Evolutionary conservation across 1,140 invertebrate species (phyloP).

Genomic region (Drosophila kepulauana): DNA sequence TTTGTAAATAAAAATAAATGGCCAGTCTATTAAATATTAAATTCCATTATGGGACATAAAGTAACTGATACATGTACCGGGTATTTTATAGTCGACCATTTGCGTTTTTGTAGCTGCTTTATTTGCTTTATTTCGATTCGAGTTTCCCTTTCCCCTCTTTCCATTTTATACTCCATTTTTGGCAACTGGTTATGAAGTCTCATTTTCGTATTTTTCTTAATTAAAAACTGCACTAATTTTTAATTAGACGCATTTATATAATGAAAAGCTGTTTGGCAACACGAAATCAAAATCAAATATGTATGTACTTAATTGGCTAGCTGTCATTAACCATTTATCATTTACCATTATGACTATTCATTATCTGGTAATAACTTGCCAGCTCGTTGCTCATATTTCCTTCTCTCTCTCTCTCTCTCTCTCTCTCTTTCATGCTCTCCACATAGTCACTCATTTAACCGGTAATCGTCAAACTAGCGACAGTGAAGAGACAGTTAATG

Average conservation of each 20-base stretch:
- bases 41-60: not conserved
- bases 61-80: not conserved
- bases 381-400: not conserved
- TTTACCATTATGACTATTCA: constrained; percentile 41
- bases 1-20: no score
- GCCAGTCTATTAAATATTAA: not conserved
- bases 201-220: constrained; percentile 79
- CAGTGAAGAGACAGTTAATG: not conserved
- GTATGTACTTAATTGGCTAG: constrained; percentile 24
- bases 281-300: constrained; percentile 18
- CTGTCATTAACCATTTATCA: constrained; percentile 29
- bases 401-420: no score
- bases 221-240: constrained; percentile 81
- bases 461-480: not conserved
- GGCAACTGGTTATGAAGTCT: constrained; percentile 83
- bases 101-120: not conserved
- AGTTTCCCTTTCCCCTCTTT: constrained; percentile 44
- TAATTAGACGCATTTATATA: constrained; percentile 67
- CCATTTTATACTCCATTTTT: constrained; percentile 64
- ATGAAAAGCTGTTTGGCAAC: constrained; percentile 39
- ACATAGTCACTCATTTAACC: not conserved
- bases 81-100: not conserved
- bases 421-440: not conserved
- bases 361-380: constrained; percentile 32
- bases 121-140: constrained; percentile 6